Conservation (phyloP, 2,797 vertebrate genomes). For the Spatula versicolor region DNA sequence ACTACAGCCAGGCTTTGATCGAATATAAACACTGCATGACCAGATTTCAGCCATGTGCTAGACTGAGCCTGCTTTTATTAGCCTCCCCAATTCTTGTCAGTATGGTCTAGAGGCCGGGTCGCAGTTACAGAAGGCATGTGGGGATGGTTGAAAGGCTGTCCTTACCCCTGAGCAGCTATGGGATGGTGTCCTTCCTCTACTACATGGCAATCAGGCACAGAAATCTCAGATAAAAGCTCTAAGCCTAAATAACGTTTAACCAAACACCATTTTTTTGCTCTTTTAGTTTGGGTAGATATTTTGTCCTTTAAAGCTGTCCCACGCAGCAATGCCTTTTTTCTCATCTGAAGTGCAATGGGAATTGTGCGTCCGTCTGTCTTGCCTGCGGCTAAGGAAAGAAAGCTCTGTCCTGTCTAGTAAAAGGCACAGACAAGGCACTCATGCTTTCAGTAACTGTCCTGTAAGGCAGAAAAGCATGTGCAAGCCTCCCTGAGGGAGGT, state of each 20-base stretch:
- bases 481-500: conserved; percentile 34
- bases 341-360: background rate
- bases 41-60: background rate
- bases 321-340: background rate
- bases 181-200: background rate
- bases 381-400: conserved; percentile 18
- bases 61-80: background rate
- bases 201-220: background rate
- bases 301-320: background rate
- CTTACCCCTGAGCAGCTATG: background rate
- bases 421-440: background rate
- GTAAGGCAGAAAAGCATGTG: background rate
- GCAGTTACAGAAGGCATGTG: background rate
- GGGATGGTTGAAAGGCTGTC: background rate
- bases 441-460: conserved; percentile 17
- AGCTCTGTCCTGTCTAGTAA: background rate
- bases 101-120: background rate
- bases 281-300: background rate
- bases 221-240: background rate
- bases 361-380: conserved; percentile 4
- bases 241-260: background rate
- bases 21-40: background rate
- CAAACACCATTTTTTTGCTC: background rate
- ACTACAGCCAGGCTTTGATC: background rate
- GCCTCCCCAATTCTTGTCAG: background rate